Conservation (phyloP, 2,113 vertebrate genomes). For the Atlantisia rogersi region DNA sequence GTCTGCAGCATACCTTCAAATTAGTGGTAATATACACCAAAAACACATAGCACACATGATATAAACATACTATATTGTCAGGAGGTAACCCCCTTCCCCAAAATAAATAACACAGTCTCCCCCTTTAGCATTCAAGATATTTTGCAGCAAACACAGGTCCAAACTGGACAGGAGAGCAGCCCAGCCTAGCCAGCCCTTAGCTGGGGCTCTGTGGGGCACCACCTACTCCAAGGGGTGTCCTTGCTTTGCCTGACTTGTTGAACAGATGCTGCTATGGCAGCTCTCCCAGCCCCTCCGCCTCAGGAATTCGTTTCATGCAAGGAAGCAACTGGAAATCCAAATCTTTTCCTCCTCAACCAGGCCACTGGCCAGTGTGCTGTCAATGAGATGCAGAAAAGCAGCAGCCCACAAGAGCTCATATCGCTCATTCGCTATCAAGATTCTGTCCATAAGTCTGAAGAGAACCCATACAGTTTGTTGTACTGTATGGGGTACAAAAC, state of each 20-base stretch:
- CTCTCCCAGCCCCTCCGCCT: neutral
- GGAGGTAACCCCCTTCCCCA: neutral
- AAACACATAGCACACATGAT: neutral
- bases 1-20: neutral
- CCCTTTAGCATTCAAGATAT: neutral
- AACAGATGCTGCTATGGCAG: fast-evolving
- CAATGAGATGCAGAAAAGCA: neutral
- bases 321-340: neutral
- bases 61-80: fast-evolving
- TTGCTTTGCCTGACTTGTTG: fast-evolving
- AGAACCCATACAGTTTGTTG: neutral
- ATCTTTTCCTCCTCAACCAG: neutral
- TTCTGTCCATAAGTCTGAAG: neutral
- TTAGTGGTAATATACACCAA: fast-evolving
- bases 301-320: neutral
- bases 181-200: neutral
- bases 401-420: neutral
- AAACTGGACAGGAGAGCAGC: neutral
- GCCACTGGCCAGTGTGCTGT: neutral
- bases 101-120: neutral
- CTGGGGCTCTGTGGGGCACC: neutral
- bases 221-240: neutral
- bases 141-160: neutral
- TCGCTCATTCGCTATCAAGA: neutral
- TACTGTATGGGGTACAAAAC: fast-evolving